A percentile compares a stretch with the other conserved stretches of the same genome.
phyloP scores from a whole-genome alignment of 2,113 vertebrate genomes.

The Proteles cristata region DNA sequence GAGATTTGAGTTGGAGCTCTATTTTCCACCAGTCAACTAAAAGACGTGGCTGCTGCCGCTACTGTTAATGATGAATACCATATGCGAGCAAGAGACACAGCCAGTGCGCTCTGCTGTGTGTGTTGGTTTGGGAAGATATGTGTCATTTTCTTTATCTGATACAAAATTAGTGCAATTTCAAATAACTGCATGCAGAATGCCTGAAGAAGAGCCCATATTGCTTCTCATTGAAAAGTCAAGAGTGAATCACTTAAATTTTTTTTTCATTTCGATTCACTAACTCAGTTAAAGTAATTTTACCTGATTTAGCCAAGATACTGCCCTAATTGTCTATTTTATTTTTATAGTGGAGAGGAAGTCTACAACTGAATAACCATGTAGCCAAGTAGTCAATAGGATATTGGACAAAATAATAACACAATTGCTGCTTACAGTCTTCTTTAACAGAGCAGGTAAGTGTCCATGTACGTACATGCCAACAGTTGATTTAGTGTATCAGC shows the following conservation, averaged over 20 bases:
- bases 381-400: not conserved
- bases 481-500: not conserved
- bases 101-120: constrained; percentile 61
- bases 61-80: constrained; percentile 88
- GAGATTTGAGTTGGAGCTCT: constrained; percentile 71
- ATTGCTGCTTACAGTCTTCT: not conserved
- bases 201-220: constrained; percentile 51
- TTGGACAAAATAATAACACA: not conserved
- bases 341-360: not conserved
- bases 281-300: constrained; percentile 43
- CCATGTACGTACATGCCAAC: not conserved
- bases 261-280: constrained; percentile 51
- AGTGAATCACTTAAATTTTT: constrained; percentile 9
- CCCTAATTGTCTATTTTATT: constrained; percentile 17
- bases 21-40: constrained; percentile 78
- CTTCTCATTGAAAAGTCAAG: constrained; percentile 66
- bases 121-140: constrained; percentile 59
- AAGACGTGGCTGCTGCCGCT: constrained; percentile 82
- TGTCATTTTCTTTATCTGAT: constrained; percentile 74
- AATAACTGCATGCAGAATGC: constrained; percentile 59
- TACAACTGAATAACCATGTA: constrained; percentile 1
- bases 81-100: constrained; percentile 84
- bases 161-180: constrained; percentile 71
- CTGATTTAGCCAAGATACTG: constrained; percentile 2
- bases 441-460: not conserved